Evolutionary conservation across 2,888 invertebrate species (phyloP), one percentile per base, ranked within the genome.

Genomic region (Caenorhabditis sinica): DNA sequence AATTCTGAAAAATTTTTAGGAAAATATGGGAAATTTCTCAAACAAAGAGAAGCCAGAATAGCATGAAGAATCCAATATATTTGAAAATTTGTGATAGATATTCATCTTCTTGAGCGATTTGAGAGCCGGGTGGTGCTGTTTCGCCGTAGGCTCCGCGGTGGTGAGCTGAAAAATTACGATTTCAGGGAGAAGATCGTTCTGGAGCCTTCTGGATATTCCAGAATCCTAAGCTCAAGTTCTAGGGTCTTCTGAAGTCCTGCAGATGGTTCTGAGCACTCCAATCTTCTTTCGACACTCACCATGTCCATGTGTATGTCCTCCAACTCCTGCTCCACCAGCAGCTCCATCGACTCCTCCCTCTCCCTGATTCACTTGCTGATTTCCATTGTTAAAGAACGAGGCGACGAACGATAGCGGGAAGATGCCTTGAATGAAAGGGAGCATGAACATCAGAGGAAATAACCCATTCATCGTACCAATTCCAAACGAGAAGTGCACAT

Each of bases 391-490:
- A 72, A 92, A 90, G 77, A 88, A 89, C 9, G 91, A 89, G 15
- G 90, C 91, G 85, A 93, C 90, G 60, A 93, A 88, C 2, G 92
- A 90, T 20, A 93, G 83, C 17, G 93, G 93, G 82, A 93, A 93
- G 66, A 86, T 83, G 43, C 87, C 86, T 86, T 56, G 75, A 82
- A 65, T 66, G 20, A 72, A 40, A 30, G 71, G 71, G 40, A 79
- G 56, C 71, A 79, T 76, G 56, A 63, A 58, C 63, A 65, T 76
- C 69, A 71, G 17, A 36, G 71, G 63, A 25, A 66, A 25, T 45
- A 69, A 40, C 9, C 33, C 58, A 23, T 68, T 72, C 43, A 83
- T 23, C 76, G 60, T 74, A 85, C 89, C 89, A 61, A 93, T 93
- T 80, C 93, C 93, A 65, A 93, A 87, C 13, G 91, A 91, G 65